Conservation (phyloP, 2,113 vertebrate species). For the Vombatus ursinus region DNA sequence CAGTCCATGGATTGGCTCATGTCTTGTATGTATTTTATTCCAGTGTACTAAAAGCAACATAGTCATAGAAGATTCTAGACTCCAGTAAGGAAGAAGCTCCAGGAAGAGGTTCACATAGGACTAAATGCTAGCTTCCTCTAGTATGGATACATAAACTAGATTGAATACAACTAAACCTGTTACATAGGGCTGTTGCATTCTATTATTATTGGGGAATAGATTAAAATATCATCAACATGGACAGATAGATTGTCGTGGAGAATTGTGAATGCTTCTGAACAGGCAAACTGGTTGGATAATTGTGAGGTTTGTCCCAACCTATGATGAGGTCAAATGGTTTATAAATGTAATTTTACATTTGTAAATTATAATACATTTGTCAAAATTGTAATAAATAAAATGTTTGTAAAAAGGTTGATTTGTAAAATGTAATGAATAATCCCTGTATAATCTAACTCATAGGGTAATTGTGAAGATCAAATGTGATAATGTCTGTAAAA, state of each 20-base stretch:
- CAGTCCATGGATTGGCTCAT: background rate
- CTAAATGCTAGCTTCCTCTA: conserved; percentile 26
- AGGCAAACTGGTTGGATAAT: background rate
- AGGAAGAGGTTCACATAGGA: conserved; percentile 45
- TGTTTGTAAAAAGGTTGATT: background rate
- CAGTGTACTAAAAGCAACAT: conserved; percentile 21
- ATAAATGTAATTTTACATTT: too few species aligned
- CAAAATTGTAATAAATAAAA: too few species aligned
- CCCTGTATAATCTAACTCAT: background rate
- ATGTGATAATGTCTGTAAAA: background rate
- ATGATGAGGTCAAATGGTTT: conserved; percentile 43
- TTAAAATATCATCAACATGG: background rate
- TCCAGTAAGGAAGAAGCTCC: conserved; percentile 18
- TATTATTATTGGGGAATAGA: conserved; percentile 6
- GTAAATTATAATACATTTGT: too few species aligned
- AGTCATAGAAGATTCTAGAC: conserved; percentile 13
- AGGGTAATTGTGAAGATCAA: background rate
- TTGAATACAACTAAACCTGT: background rate
- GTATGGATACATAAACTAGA: background rate
- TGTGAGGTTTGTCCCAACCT: conserved; percentile 28
- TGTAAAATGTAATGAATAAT: background rate
- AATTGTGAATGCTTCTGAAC: background rate
- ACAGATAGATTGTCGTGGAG: background rate
- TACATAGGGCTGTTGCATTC: conserved; percentile 2
- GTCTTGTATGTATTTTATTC: conserved; percentile 33